Percentiles rank a stretch among this genome's conserved stretches.
These are phyloP conservation scores for Zophobas atratus DNA, from an alignment of 1,140 invertebrate species.

Conservation along the genomic window DNA sequence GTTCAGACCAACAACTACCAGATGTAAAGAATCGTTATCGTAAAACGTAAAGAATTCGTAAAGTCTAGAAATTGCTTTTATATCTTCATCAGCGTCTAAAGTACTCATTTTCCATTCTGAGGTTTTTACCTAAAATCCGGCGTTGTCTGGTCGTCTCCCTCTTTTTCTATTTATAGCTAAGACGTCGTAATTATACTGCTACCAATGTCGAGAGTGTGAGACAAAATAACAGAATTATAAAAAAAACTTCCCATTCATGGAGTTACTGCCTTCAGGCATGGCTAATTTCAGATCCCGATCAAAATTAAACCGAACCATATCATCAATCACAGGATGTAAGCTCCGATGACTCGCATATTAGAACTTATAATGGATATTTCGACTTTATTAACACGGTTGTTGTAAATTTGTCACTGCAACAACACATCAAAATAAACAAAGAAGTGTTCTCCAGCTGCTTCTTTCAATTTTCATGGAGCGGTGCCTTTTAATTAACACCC, in stretches of 20 bases:
- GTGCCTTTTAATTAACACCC: constrained; percentile 22
- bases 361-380: constrained; percentile 39
- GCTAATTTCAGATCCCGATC: constrained; percentile 52
- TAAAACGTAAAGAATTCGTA: constrained; percentile 51
- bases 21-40: constrained; percentile 34
- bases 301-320: constrained; percentile 52
- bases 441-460: constrained; percentile 9
- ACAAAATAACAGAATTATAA: constrained; percentile 49
- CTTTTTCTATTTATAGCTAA: constrained; percentile 25
- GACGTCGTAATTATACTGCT: constrained; percentile 26
- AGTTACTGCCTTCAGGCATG: constrained; percentile 53
- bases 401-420: constrained; percentile 39
- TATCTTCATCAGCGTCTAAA: constrained; percentile 48
- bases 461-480: constrained; percentile 19
- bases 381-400: constrained; percentile 26
- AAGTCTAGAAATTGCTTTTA: constrained; percentile 48
- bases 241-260: constrained; percentile 48
- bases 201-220: constrained; percentile 21
- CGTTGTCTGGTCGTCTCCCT: constrained; percentile 33
- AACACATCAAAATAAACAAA: constrained; percentile 41
- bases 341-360: constrained; percentile 52
- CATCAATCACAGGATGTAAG: constrained; percentile 56
- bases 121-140: constrained; percentile 42
- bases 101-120: constrained; percentile 41
- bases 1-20: constrained; percentile 10